phyloP scores from a whole-genome alignment of 2,888 invertebrate genomes.

The Hirtodrosophila alboralis region DNA sequence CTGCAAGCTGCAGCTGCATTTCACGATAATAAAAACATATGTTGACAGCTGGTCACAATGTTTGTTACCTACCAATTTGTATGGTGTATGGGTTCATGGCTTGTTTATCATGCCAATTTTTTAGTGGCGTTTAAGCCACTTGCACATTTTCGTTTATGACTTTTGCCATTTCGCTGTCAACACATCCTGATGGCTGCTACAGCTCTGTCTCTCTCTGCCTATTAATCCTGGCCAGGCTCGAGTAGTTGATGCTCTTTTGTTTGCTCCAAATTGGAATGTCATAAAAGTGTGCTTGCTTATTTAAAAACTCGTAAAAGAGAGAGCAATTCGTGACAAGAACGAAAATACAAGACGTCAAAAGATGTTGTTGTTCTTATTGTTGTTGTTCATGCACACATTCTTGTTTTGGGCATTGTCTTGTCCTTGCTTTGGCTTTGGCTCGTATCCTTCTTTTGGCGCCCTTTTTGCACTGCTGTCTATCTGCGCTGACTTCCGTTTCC shows the following conservation, averaged over 20 bases:
- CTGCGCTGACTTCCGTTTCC: slow-evolving; percentile 69
- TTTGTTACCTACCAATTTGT: slow-evolving; percentile 22
- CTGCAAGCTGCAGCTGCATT: slow-evolving; percentile 33
- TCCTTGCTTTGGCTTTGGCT: slow-evolving; percentile 35
- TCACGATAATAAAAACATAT: slow-evolving; percentile 70
- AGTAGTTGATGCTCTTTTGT: slow-evolving; percentile 56
- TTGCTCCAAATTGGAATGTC: slow-evolving; percentile 71
- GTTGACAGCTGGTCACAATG: slow-evolving; percentile 47
- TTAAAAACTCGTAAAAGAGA: slow-evolving; percentile 67
- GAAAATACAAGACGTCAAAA: slow-evolving; percentile 28
- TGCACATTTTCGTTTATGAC: slow-evolving; percentile 72
- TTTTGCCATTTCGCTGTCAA: slow-evolving; percentile 57
- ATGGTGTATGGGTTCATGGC: neutral
- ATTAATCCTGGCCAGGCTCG: slow-evolving; percentile 43
- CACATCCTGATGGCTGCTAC: slow-evolving; percentile 31
- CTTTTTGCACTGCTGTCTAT: slow-evolving; percentile 53
- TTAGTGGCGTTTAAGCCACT: slow-evolving; percentile 72
- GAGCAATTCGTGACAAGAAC: slow-evolving; percentile 27
- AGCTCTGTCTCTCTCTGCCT: slow-evolving; percentile 29
- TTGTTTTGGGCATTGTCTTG: slow-evolving; percentile 39
- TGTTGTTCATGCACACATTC: slow-evolving; percentile 24
- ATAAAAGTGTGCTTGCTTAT: slow-evolving; percentile 73
- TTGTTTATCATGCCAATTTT: slow-evolving; percentile 40
- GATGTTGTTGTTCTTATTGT: slow-evolving; percentile 7
- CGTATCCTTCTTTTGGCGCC: slow-evolving; percentile 55